A percentile compares a stretch with the other conserved stretches of the same genome.
Evolutionary conservation across 2,888 invertebrate species (phyloP).

Genomic region (Colostygia pectinataria): DNA sequence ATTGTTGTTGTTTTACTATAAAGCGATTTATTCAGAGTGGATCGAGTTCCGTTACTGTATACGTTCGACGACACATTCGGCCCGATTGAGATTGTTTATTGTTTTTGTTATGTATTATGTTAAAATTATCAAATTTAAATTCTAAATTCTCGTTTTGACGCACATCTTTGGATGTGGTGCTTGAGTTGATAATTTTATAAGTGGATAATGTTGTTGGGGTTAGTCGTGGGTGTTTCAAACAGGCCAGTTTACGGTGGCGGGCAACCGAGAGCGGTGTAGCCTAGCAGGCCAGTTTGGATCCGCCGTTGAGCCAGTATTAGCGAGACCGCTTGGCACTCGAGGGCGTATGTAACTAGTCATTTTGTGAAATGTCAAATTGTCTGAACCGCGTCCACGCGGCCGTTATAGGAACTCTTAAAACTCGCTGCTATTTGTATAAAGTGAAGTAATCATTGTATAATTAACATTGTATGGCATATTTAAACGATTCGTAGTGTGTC

Average conservation of each 20-base stretch:
- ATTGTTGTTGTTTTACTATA: conserved; percentile 60
- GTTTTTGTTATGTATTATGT: conserved; percentile 29
- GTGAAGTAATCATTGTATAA: conserved; percentile 82
- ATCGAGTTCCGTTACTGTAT: conserved; percentile 79
- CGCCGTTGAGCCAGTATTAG: conserved; percentile 56
- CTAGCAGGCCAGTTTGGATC: conserved; percentile 34
- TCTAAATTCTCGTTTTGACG: conserved; percentile 61
- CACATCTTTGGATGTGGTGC: conserved; percentile 46
- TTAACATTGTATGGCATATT: conserved; percentile 77
- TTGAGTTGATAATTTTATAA: conserved; percentile 70
- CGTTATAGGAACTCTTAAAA: conserved; percentile 89
- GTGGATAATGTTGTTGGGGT: conserved; percentile 55
- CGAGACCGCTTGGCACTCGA: conserved; percentile 58
- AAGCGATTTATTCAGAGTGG: conserved; percentile 76
- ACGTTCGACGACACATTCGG: conserved; percentile 68
- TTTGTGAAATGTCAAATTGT: conserved; percentile 81
- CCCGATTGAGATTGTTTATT: conserved; percentile 37
- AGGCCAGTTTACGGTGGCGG: neutral
- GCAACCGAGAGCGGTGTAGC: neutral
- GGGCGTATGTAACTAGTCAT: conserved; percentile 82
- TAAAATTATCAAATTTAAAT: conserved; percentile 35
- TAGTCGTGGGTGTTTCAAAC: conserved; percentile 31
- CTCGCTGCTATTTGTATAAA: conserved; percentile 89
- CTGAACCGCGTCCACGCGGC: conserved; percentile 78
- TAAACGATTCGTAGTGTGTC: conserved; percentile 77